Base-by-base conservation (phyloP, 1,140 invertebrate genomes). In the Bombus vancouverensis region DNA sequence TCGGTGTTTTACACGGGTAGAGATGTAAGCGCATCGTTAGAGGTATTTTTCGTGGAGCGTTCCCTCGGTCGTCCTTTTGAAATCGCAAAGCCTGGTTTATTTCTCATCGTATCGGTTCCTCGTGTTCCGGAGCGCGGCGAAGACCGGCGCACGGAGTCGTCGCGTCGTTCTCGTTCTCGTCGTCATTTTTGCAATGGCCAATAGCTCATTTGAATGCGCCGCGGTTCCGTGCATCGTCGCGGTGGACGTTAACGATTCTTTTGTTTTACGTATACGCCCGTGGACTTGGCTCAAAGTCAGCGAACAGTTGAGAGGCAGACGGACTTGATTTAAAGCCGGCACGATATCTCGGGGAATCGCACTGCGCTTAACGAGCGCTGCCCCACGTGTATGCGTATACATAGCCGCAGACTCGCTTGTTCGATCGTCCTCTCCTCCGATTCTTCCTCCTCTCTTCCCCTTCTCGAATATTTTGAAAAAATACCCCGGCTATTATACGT, bases 151-250 rank as follows among this genome's bases (percentile, higher is more conserved):
- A 25, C 32, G 12, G 12, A 37, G 81, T 34, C 42, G 70, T 39
- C 44, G 62, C 47, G 62, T 62, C 59, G 81, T 76, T 88, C 80
- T 53, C 66, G 72, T 82, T 86, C 88, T 91, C 81, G 90, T 93
- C 88, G 92, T 93, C 92, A 94, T 94, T 92, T 94, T 94, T 94
- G 90, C 89, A 87, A 90, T 80, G 89, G 75, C 85, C 92, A 92
- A 93, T 93, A 92, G 92, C 93, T 94, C 92, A 94, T 94, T 94
- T 94, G 93, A 94, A 94, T 94, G 93, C 92, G 85, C 90, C 90
- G 92, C 76, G 83, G 84, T 92, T 90, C 87, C 86, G 82, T 90
- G 91, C 93, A 87, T 74, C 83, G 81, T 89, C 86, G 87, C 84
- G 88, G 89, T 79, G 90, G 92, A 93, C 92, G 93, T 94, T 94